Evolutionary conservation across 1,140 invertebrate genomes (phyloP).

Genomic region (Macrobrachium nipponense): DNA sequence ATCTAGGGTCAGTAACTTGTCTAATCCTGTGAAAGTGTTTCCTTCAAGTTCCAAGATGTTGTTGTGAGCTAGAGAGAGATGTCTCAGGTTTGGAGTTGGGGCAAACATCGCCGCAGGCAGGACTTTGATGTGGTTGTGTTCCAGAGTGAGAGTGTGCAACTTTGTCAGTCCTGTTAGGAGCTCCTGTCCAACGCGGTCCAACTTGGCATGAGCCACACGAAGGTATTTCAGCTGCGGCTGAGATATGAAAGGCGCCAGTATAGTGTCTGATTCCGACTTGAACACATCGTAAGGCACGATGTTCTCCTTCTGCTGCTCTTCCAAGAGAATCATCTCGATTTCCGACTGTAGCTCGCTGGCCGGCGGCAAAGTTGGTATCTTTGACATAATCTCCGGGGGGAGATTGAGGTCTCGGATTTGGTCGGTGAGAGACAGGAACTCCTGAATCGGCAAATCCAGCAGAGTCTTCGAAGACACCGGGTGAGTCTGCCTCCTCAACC

Average conservation of each 20-base stretch:
- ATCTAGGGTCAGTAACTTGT: constrained; percentile 52
- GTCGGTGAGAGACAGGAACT: constrained; percentile 51
- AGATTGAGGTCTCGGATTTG: constrained; percentile 42
- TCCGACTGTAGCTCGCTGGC: background rate
- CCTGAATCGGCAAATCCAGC: constrained; percentile 44
- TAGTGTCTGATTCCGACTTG: constrained; percentile 24
- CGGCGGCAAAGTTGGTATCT: background rate
- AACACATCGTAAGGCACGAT: constrained; percentile 55
- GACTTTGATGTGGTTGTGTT: constrained; percentile 56
- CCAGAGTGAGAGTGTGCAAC: constrained; percentile 55
- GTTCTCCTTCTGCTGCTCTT: constrained; percentile 21
- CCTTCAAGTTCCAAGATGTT: constrained; percentile 48
- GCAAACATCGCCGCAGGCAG: constrained; percentile 53
- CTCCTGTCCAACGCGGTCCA: constrained; percentile 48
- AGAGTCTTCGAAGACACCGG: constrained; percentile 47
- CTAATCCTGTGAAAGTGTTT: constrained; percentile 44
- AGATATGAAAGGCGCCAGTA: constrained; percentile 50
- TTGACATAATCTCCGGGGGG: constrained; percentile 35
- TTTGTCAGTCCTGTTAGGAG: constrained; percentile 40
- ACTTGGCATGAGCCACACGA: constrained; percentile 52
- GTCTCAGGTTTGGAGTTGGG: constrained; percentile 38
- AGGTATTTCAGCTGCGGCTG: constrained; percentile 48
- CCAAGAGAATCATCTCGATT: constrained; percentile 19
- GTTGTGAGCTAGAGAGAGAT: constrained; percentile 57
- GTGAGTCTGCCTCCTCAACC: constrained; percentile 31